A percentile compares a stretch with the other conserved stretches of the same genome.
Conservation (phyloP, 1,140 invertebrate genomes). For the Nasonia vitripennis region DNA sequence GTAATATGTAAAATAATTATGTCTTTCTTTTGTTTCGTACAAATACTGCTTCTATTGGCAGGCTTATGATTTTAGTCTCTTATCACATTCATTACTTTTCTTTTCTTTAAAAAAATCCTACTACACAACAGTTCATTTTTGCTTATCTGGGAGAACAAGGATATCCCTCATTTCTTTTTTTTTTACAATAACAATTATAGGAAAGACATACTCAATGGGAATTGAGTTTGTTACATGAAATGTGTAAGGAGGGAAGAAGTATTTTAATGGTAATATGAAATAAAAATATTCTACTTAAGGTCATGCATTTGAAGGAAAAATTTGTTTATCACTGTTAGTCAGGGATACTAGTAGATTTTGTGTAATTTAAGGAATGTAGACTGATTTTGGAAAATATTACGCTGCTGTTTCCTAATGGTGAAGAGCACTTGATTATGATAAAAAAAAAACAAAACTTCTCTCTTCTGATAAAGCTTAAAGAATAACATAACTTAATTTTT, state of each 20-base stretch:
- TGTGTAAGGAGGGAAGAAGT: not conserved
- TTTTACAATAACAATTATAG: slow-evolving; percentile 36
- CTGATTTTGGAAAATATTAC: slow-evolving; percentile 34
- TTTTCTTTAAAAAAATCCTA: slow-evolving; percentile 27
- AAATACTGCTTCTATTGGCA: slow-evolving; percentile 52
- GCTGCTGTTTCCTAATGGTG: slow-evolving; percentile 1
- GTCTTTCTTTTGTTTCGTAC: slow-evolving; percentile 42
- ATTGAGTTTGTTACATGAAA: not conserved
- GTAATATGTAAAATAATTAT: slow-evolving; percentile 50
- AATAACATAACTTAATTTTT: slow-evolving; percentile 42
- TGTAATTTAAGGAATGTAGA: slow-evolving; percentile 43
- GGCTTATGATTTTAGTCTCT: slow-evolving; percentile 47
- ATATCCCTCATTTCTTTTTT: not conserved
- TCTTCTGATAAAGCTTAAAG: not conserved
- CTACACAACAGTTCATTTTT: slow-evolving; percentile 14
- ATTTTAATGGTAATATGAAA: not conserved
- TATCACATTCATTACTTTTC: slow-evolving; percentile 44
- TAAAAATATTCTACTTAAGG: slow-evolving; percentile 19
- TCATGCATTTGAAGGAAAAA: not conserved
- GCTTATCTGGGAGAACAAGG: not conserved
- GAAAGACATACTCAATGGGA: not conserved
- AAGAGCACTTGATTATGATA: slow-evolving; percentile 26
- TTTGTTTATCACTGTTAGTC: not conserved
- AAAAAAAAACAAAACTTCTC: slow-evolving; percentile 16
- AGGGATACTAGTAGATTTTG: not conserved